phyloP scores from a whole-genome alignment of 2,888 invertebrate genomes.

The Rhagonycha fulva region DNA sequence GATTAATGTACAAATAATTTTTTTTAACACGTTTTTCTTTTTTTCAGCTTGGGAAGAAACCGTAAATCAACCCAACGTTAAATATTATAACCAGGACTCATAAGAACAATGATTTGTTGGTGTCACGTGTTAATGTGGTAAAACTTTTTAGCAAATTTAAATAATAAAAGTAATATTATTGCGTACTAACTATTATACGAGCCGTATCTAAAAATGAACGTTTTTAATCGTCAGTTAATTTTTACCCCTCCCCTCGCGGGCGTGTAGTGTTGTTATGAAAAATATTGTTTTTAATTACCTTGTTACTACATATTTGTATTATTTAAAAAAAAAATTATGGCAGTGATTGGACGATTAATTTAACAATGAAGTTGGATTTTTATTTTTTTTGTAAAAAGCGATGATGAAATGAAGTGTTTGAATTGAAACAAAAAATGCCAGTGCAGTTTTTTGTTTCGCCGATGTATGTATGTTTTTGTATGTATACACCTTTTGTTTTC shows the following conservation, averaged over 20 bases:
- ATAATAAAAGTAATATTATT: constrained; percentile 1
- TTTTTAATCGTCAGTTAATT: background rate
- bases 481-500: background rate
- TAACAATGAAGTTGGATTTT: background rate
- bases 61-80: constrained; percentile 58
- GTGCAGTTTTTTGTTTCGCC: background rate
- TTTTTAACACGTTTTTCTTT: constrained; percentile 24
- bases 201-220: constrained; percentile 6
- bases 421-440: background rate
- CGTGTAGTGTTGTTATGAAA: background rate
- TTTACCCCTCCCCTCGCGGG: background rate
- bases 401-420: background rate
- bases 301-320: background rate
- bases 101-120: constrained; percentile 32
- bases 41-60: constrained; percentile 78
- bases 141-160: constrained; percentile 24
- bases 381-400: background rate
- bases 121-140: background rate
- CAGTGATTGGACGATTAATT: background rate
- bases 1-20: background rate
- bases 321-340: background rate
- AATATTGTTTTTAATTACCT: background rate
- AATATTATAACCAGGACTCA: constrained; percentile 64
- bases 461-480: background rate
- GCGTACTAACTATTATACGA: background rate